Base-by-base conservation (phyloP, 1,140 invertebrate genomes). In the Conus ventricosus region DNA sequence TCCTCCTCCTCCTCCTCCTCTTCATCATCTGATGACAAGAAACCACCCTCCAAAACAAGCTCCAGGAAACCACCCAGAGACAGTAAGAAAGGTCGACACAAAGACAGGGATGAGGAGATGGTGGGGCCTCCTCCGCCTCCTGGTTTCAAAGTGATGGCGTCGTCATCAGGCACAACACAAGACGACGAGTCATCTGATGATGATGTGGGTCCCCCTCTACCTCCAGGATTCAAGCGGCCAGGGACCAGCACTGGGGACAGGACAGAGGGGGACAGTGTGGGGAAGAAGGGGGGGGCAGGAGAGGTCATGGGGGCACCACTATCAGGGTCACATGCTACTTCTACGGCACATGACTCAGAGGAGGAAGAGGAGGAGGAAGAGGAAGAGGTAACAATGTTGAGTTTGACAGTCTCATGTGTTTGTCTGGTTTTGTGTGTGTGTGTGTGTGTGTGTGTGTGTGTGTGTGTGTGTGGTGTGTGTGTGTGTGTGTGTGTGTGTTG, bases 81-180 rank as follows among this genome's bases (percentile, higher is more conserved):
- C 13, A 81, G 17, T 20, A 81, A 51, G 25, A 54, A 20, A 83
- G 83, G 10, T 55, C 54, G 4, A 81, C 13, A 57, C 39, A 83
- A 57, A 78, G n/a, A 39, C 27, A 81, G 84, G n/a, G 76, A 51
- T 23, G 95, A 96, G 86, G 96, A 96, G 57, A 91, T 96, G 5
- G 96, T 97, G 90, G 96, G 96, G 0, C 97, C 96, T 57, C 95
- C 96, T 25, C 91, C 96, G 67, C 96, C 96, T 0, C 55, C 89
- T 71, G 82, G 78, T 75, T 76, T 90, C 51, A 89, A 55, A 55
- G 57, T 90, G 75, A 84, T 90, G 71, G 55, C 4, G n/a, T n/a
- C 55, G 10, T 63, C 82, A 60, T 60, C 55, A 6, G 27, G 27
- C 23, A 23, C 5, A 27, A 63, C 53, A 17, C n/a, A 57, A 54